Base-by-base conservation (phyloP, 2,888 invertebrate species). In the Torymus auratus region DNA sequence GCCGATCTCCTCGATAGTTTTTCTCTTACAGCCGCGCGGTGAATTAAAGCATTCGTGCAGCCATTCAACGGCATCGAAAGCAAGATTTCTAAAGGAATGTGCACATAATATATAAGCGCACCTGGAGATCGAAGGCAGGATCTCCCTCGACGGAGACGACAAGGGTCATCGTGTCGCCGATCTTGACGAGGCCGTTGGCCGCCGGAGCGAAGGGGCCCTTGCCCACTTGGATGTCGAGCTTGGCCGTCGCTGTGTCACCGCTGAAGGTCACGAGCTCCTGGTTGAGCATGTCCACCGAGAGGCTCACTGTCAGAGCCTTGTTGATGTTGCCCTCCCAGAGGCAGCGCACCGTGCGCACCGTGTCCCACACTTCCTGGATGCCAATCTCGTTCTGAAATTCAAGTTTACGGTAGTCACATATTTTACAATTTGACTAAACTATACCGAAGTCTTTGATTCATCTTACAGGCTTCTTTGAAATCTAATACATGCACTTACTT, bases 231-330 rank as follows among this genome's bases (percentile, higher is more conserved):
- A 96, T 95, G 84, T 96, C 96, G 70, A 96, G 91, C 82, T 94
- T 93, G 7, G 96, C 96, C 91, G 95, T 94, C 0, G 96, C 96
- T 0, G 96, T 96, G 84, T 96, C 96, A n/a, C 96, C 96, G 84
- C 95, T 95, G 90, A 96, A 96, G 71, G 96, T 96, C 78, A 96
- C 95, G 12, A 95, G 95, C 85, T 96, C 95, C 88, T 95, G 95
- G 84, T 94, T 95, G 84, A 96, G 90, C 95, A 95, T 95, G 50
- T 95, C 96, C 0, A 96, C 95, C 85, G 94, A 95, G 20, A 96
- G 91, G 15, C 95, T 95, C 0, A 95, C 95, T 0, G 94, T 94
- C 69, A 96, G 90, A 14, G 95, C 94, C 86, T 96, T 95, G 74
- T 95, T 95, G 71, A 96, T 91, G 85, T 94, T 95, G 15, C 96